Percentiles rank a stretch among this genome's conserved stretches.
These are phyloP conservation scores for Volucella inanis DNA, from an alignment of 2,888 invertebrate genomes.

Conservation along the genomic window DNA sequence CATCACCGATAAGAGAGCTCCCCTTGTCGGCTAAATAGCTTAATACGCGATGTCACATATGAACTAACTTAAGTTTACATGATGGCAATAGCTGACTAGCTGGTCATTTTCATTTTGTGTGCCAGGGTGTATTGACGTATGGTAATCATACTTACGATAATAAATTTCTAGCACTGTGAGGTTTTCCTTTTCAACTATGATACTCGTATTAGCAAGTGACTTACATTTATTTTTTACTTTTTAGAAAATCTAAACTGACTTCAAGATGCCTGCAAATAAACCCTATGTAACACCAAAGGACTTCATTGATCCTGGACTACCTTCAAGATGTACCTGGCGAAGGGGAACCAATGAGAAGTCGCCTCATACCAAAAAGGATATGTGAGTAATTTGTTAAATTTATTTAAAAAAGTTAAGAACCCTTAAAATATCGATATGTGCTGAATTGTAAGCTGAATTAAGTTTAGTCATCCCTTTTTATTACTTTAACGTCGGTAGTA, in stretches of 20 bases:
- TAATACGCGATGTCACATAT: conserved; percentile 10
- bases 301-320: conserved; percentile 80
- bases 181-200: no score
- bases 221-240: background rate
- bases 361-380: conserved; percentile 78
- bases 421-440: background rate
- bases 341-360: conserved; percentile 78
- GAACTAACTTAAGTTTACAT: background rate
- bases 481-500: no score
- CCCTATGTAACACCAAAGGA: conserved; percentile 77
- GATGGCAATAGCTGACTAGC: background rate
- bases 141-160: background rate
- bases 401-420: background rate
- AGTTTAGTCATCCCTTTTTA: no score
- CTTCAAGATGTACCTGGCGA: conserved; percentile 81
- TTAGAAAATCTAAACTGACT: conserved; percentile 15
- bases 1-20: conserved; percentile 35
- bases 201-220: no score
- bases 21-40: background rate
- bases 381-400: conserved; percentile 75
- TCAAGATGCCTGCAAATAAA: conserved; percentile 62
- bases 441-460: background rate
- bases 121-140: conserved; percentile 10
- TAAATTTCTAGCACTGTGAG: conserved; percentile 4
- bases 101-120: conserved; percentile 26